phyloP scores from a whole-genome alignment of 2,797 vertebrate species.

The Etheostoma perlongum region DNA sequence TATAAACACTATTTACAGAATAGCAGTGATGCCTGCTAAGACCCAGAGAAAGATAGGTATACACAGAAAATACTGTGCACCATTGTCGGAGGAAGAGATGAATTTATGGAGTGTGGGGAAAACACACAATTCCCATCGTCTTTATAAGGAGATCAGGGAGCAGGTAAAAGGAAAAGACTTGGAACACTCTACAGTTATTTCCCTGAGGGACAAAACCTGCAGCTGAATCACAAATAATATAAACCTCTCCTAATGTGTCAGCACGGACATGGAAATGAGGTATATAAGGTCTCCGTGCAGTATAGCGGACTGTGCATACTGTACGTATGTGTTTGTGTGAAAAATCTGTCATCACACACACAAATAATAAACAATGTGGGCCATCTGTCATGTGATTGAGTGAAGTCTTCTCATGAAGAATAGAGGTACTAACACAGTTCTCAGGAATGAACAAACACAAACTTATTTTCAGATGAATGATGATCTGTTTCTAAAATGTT shows the following conservation, averaged over 20 bases:
- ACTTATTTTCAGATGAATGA: constrained; percentile 44
- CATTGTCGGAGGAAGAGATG: constrained; percentile 57
- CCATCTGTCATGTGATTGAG: constrained; percentile 29
- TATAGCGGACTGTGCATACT: constrained; percentile 42
- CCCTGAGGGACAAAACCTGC: constrained; percentile 84
- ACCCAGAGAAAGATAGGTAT: constrained; percentile 70
- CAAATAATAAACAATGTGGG: constrained; percentile 37
- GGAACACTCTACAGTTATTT: constrained; percentile 68
- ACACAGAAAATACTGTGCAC: constrained; percentile 66
- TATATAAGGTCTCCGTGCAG: constrained; percentile 79
- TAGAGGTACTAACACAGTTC: constrained; percentile 23
- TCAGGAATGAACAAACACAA: constrained; percentile 39
- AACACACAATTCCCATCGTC: constrained; percentile 44
- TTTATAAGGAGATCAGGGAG: constrained; percentile 33
- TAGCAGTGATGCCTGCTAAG: constrained; percentile 75
- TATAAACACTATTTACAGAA: constrained; percentile 90
- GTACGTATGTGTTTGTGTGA: constrained; percentile 23
- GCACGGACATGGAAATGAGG: constrained; percentile 74
- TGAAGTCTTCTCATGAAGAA: constrained; percentile 17
- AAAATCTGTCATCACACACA: constrained; percentile 36
- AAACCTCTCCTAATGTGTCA: constrained; percentile 75
- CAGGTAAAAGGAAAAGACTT: constrained; percentile 37
- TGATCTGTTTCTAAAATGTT: constrained; percentile 49
- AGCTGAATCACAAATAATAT: constrained; percentile 69
- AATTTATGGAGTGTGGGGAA: constrained; percentile 49